Conservation (phyloP, 1,140 invertebrate genomes). For the Eumeta japonica region DNA sequence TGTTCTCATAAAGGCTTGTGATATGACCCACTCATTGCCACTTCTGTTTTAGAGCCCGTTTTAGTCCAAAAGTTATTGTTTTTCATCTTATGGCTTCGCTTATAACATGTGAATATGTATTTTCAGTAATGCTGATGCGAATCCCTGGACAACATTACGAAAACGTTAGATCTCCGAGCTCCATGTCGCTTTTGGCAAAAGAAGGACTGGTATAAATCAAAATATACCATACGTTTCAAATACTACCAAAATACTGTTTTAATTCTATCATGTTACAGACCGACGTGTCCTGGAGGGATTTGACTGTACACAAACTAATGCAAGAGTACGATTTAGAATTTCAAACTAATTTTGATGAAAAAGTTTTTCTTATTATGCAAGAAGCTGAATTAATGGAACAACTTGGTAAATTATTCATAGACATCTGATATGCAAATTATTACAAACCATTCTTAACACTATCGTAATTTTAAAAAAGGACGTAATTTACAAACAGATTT, state of each 20-base stretch:
- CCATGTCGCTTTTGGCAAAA: conserved; percentile 40
- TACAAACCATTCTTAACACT: too few species aligned
- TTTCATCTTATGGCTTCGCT: background rate
- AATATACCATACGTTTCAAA: too few species aligned
- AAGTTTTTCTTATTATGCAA: conserved; percentile 71
- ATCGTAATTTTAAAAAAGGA: too few species aligned
- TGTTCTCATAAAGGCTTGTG: too few species aligned
- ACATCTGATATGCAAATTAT: too few species aligned
- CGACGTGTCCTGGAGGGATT: conserved; percentile 64
- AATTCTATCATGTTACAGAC: too few species aligned
- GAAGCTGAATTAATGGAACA: conserved; percentile 76
- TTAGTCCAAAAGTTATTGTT: background rate
- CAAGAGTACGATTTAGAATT: conserved; percentile 67
- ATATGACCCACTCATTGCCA: too few species aligned
- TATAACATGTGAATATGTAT: background rate
- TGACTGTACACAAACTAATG: conserved; percentile 64
- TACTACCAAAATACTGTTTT: background rate
- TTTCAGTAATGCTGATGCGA: conserved; percentile 48
- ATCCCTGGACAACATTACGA: conserved; percentile 52
- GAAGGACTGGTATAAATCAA: conserved; percentile 48
- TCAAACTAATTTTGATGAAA: conserved; percentile 63
- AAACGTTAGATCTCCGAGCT: conserved; percentile 46
- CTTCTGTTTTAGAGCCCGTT: too few species aligned
- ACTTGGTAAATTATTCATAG: conserved; percentile 42
- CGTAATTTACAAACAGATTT: too few species aligned